Conservation (phyloP, 2,113 vertebrate species). For the Oenanthe melanoleuca region DNA sequence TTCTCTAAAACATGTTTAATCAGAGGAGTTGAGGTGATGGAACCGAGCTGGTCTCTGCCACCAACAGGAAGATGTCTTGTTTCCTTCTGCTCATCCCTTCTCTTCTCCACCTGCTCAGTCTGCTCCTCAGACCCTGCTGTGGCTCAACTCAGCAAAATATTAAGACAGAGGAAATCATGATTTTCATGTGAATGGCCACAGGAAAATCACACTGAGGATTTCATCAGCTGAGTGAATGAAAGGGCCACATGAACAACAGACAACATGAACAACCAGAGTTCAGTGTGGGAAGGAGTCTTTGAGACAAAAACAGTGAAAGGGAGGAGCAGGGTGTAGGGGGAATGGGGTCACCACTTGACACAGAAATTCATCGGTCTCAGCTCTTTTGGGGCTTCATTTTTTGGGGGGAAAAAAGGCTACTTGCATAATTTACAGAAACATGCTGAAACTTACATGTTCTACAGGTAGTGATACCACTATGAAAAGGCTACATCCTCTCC, state of each 20-base stretch:
- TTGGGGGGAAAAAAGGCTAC: background rate
- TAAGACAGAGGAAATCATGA: background rate
- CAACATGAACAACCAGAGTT: background rate
- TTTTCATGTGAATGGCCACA: background rate
- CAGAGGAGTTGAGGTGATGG: background rate
- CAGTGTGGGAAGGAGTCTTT: background rate
- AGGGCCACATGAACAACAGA: background rate
- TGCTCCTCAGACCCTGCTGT: background rate
- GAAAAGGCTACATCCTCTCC: background rate
- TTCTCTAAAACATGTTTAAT: background rate
- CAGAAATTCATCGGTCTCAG: background rate
- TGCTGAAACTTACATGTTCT: background rate
- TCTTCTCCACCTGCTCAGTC: background rate
- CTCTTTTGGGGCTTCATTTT: background rate
- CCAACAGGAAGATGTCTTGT: background rate
- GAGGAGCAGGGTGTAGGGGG: background rate
- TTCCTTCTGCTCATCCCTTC: background rate
- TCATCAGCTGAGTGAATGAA: background rate
- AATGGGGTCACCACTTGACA: background rate
- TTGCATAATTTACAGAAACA: background rate
- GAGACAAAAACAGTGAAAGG: background rate
- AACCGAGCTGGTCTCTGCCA: background rate
- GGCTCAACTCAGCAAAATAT: background rate
- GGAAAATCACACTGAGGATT: background rate
- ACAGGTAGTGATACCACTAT: background rate